Conservation (phyloP, 1,140 invertebrate species). For the Drosophila ogumai region DNA sequence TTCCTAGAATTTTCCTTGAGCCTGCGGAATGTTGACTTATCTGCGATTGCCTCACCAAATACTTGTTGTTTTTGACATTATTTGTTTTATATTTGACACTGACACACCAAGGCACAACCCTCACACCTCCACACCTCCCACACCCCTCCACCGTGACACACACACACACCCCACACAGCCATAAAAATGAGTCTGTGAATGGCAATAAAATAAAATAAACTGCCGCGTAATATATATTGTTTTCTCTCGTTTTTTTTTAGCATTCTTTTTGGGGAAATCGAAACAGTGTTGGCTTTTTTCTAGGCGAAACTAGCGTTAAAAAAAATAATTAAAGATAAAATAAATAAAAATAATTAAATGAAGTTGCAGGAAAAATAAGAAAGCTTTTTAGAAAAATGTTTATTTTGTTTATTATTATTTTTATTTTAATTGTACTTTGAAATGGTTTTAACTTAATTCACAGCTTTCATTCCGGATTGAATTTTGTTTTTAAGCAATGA, state of each 20-base stretch:
- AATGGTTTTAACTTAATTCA: too few species aligned
- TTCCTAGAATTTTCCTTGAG: conserved; percentile 18
- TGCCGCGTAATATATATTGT: conserved; percentile 60
- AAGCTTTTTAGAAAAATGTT: too few species aligned
- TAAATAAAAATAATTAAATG: too few species aligned
- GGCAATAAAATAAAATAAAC: conserved; percentile 82
- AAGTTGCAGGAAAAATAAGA: too few species aligned
- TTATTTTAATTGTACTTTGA: too few species aligned
- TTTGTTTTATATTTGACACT: conserved; percentile 82
- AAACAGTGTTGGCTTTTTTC: conserved; percentile 20
- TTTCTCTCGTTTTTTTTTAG: not conserved
- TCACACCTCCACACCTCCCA: not conserved
- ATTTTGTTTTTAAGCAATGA: too few species aligned
- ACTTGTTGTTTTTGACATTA: conserved; percentile 64
- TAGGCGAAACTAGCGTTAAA: conserved; percentile 20
- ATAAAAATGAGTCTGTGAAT: conserved; percentile 71
- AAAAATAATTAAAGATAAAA: too few species aligned
- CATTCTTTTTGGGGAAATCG: not conserved
- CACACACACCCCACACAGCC: conserved; percentile 27
- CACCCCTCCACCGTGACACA: not conserved
- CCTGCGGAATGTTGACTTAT: conserved; percentile 78
- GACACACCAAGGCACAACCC: conserved; percentile 17
- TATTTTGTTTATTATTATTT: too few species aligned
- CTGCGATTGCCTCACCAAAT: conserved; percentile 62
- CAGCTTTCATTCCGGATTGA: too few species aligned